Evolutionary conservation across 2,113 vertebrate genomes (phyloP).

Genomic region (Percopsis transmontana): DNA sequence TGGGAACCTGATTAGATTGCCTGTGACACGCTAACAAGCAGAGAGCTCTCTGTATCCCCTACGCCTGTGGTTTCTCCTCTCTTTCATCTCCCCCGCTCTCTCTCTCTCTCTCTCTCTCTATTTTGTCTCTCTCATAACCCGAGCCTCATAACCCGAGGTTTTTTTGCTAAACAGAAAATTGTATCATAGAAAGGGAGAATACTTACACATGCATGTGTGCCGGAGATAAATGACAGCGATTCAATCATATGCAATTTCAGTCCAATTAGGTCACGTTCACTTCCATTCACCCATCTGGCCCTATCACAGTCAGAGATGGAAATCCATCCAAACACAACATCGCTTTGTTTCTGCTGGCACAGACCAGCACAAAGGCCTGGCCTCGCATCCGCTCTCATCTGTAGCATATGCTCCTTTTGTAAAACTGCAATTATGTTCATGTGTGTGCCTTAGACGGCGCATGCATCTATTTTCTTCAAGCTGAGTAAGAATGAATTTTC

Average conservation of each 20-base stretch:
- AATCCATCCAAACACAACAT: constrained; percentile 65
- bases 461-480: constrained; percentile 13
- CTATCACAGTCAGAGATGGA: constrained; percentile 42
- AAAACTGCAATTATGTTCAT: constrained; percentile 44
- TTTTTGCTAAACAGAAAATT: no score
- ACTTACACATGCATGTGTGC: constrained; percentile 19
- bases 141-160: not conserved
- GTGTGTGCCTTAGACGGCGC: constrained; percentile 26
- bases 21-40: constrained; percentile 74
- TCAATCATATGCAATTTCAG: constrained; percentile 52
- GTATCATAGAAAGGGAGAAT: no score
- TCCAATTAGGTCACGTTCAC: constrained; percentile 61
- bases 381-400: constrained; percentile 56
- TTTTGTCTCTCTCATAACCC: not conserved
- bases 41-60: constrained; percentile 41
- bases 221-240: constrained; percentile 12
- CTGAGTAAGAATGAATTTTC: constrained; percentile 7
- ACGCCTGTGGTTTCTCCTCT: not conserved
- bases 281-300: constrained; percentile 58
- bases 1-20: constrained; percentile 76
- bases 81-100: constrained; percentile 5
- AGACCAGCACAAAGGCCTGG: constrained; percentile 28
- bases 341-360: constrained; percentile 71
- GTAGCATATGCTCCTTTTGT: constrained; percentile 27
- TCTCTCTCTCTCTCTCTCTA: not conserved